Evolutionary conservation across 2,113 vertebrate species (phyloP).

Genomic region (Sialia sialis): DNA sequence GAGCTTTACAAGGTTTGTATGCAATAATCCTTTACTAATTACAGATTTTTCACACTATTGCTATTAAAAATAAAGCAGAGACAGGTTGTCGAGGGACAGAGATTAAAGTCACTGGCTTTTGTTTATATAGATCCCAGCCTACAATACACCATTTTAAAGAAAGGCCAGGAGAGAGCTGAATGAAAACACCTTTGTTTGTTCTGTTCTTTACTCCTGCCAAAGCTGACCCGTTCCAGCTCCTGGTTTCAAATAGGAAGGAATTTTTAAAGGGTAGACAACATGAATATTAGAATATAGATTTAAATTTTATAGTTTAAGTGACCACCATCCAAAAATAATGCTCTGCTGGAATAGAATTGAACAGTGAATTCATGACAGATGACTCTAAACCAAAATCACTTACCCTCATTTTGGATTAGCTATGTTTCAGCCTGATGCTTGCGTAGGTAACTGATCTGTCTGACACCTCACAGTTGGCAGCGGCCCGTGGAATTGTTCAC

Average conservation of each 20-base stretch:
- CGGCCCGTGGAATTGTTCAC: background rate
- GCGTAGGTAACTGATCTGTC: background rate
- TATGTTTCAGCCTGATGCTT: background rate
- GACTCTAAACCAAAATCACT: background rate
- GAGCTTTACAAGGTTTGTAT: background rate
- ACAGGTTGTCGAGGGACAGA: background rate
- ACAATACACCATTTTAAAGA: background rate
- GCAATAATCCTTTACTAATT: constrained; percentile 1
- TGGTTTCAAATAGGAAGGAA: background rate
- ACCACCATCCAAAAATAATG: background rate
- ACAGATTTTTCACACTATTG: background rate
- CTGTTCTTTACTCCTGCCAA: background rate
- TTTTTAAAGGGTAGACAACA: background rate
- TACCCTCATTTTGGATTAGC: background rate
- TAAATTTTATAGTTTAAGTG: background rate
- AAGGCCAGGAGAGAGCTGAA: background rate
- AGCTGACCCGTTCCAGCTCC: background rate
- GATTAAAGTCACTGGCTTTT: background rate
- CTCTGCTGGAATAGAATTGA: background rate
- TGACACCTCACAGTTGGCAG: background rate
- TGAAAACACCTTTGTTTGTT: constrained; percentile 28
- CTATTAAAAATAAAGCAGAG: background rate
- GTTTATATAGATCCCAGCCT: background rate
- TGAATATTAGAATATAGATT: background rate
- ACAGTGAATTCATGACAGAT: background rate